phyloP scores from a whole-genome alignment of 1,140 invertebrate genomes.

The Drosophila virilis region DNA sequence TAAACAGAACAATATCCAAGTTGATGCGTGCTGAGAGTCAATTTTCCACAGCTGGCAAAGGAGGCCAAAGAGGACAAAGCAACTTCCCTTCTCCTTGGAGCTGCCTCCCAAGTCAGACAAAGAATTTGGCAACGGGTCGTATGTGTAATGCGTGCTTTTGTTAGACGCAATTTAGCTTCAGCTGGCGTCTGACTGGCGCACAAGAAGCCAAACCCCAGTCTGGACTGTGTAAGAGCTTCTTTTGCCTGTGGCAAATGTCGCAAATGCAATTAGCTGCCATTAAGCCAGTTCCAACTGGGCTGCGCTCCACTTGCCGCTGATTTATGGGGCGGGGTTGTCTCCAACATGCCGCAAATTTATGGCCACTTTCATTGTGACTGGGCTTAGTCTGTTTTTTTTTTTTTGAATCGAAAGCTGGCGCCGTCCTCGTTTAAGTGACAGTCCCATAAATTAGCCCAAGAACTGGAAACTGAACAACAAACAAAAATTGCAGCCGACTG shows the following conservation, averaged over 20 bases:
- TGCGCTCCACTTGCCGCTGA: constrained; percentile 34
- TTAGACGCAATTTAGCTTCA: constrained; percentile 5
- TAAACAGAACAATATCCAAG: constrained; percentile 15
- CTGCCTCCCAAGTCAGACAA: background rate
- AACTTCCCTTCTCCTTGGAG: background rate
- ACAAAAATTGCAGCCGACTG: constrained; percentile 26
- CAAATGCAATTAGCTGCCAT: constrained; percentile 23
- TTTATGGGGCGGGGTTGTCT: constrained; percentile 43
- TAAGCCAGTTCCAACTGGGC: constrained; percentile 26
- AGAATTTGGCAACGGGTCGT: constrained; percentile 18
- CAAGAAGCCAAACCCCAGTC: background rate
- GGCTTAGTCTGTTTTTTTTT: background rate
- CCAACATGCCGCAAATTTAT: constrained; percentile 55
- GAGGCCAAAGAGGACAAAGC: background rate
- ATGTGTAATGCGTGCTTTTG: constrained; percentile 30
- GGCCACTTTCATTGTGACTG: constrained; percentile 15
- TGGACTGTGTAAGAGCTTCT: background rate
- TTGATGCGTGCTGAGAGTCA: constrained; percentile 35
- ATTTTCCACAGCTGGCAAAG: constrained; percentile 5
- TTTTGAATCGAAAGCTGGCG: background rate
- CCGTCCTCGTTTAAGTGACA: constrained; percentile 9
- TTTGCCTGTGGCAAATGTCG: constrained; percentile 1
- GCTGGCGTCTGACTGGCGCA: constrained; percentile 49
- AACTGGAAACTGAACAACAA: constrained; percentile 23
- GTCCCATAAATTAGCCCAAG: constrained; percentile 22